Conservation (phyloP, 2,113 vertebrate species). For the Theropithecus gelada region DNA sequence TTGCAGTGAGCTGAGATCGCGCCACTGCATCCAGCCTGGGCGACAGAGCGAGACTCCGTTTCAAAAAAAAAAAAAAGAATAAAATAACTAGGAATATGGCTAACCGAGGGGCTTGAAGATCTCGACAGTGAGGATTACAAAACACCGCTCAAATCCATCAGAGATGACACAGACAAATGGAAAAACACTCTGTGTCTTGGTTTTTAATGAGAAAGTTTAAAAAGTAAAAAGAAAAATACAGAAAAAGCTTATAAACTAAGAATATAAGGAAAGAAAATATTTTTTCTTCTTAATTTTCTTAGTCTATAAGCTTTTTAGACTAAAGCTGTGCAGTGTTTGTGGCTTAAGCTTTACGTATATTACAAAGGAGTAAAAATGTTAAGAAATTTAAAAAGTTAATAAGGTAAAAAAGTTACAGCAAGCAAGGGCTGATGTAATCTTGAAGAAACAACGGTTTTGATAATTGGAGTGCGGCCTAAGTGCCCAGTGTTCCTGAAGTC, state of each 20-base stretch:
- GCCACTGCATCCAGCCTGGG: too few relatives aligned
- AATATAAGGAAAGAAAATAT: too few relatives aligned
- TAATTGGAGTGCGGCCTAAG: neutral
- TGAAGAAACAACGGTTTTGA: neutral
- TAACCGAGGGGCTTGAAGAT: too few relatives aligned
- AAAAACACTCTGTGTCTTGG: neutral
- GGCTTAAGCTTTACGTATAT: neutral
- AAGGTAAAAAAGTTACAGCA: neutral
- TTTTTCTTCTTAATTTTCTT: too few relatives aligned
- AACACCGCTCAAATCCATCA: too few relatives aligned
- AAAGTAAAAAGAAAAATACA: neutral
- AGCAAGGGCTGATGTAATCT: too few relatives aligned
- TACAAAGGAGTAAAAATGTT: neutral
- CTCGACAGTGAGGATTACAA: too few relatives aligned
- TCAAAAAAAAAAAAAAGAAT: too few relatives aligned
- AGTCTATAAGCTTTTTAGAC: too few relatives aligned
- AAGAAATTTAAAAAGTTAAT: neutral
- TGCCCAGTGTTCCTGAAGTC: neutral
- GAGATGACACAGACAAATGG: too few relatives aligned
- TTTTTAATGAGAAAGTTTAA: neutral
- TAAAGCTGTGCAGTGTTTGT: neutral
- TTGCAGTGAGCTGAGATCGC: too few relatives aligned
- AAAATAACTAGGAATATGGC: too few relatives aligned
- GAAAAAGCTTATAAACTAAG: neutral
- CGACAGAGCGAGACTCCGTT: accelerated